A percentile compares a stretch with the other conserved stretches of the same genome.
phyloP scores from a whole-genome alignment of 2,888 invertebrate species.

The Endotricha flammealis region DNA sequence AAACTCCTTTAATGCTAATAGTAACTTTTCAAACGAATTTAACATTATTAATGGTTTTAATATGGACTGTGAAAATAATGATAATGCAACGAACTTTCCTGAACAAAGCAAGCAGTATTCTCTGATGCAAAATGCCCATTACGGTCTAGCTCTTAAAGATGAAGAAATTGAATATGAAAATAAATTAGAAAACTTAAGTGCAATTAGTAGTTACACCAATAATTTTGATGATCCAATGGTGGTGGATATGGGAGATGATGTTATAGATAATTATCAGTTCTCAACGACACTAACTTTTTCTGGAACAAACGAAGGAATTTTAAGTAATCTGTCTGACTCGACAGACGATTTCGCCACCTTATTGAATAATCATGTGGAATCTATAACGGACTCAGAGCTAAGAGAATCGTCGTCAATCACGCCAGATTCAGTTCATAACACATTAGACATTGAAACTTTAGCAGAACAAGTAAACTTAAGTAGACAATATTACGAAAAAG shows the following conservation, averaged over 20 bases:
- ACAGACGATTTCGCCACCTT: conserved; percentile 87
- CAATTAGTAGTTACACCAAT: conserved; percentile 77
- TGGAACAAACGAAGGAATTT: conserved; percentile 85
- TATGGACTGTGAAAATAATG: conserved; percentile 87
- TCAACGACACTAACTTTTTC: conserved; percentile 89
- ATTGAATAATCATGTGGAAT: conserved; percentile 85
- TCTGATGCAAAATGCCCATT: conserved; percentile 88
- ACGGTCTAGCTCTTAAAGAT: conserved; percentile 88
- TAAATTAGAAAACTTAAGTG: conserved; percentile 84
- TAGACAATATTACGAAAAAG: conserved; percentile 75
- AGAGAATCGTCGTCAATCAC: conserved; percentile 85
- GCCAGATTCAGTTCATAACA: conserved; percentile 81
- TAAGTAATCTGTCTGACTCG: conserved; percentile 88
- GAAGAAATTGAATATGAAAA: conserved; percentile 88
- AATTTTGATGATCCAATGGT: conserved; percentile 90
- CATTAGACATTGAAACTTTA: conserved; percentile 85
- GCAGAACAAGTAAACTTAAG: conserved; percentile 85
- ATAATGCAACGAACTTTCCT: conserved; percentile 68
- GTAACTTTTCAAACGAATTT: conserved; percentile 82
- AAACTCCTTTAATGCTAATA: conserved; percentile 83
- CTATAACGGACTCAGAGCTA: conserved; percentile 81
- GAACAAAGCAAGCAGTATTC: conserved; percentile 86
- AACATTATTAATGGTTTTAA: conserved; percentile 83
- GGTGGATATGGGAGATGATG: conserved; percentile 87
- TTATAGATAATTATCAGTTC: conserved; percentile 90